phyloP scores from a whole-genome alignment of 2,888 invertebrate genomes.

The Ophioninae sp. region DNA sequence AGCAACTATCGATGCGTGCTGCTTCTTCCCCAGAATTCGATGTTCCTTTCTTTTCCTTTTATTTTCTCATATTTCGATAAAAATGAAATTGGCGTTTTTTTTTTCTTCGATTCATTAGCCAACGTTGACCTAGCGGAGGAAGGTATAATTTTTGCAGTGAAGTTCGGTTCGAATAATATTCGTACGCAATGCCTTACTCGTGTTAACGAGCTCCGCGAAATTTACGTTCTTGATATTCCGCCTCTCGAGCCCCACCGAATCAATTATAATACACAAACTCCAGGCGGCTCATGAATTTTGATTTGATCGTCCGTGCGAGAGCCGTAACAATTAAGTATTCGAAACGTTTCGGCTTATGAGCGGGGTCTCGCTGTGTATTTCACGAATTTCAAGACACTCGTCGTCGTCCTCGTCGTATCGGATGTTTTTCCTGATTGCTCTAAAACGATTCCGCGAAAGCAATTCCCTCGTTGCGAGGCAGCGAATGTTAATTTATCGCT shows the following conservation, averaged over 20 bases:
- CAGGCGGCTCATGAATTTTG: slow-evolving; percentile 30
- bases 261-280: slow-evolving; percentile 14
- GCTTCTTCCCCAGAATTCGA: background rate
- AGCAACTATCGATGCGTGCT: no score
- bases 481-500: slow-evolving; percentile 50
- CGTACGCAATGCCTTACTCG: background rate
- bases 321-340: slow-evolving; percentile 24
- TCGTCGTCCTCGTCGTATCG: no score
- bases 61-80: background rate
- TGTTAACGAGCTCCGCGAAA: slow-evolving; percentile 7
- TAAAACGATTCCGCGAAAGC: slow-evolving; percentile 53
- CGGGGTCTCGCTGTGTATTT: slow-evolving; percentile 4
- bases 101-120: no score
- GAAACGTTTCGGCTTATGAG: slow-evolving; percentile 13
- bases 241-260: slow-evolving; percentile 13
- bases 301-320: slow-evolving; percentile 22
- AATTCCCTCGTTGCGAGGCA: slow-evolving; percentile 6
- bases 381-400: slow-evolving; percentile 32
- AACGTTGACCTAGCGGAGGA: background rate
- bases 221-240: slow-evolving; percentile 9
- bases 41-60: background rate
- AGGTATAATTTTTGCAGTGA: background rate
- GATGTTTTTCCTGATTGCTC: slow-evolving; percentile 44
- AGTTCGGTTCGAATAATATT: slow-evolving; percentile 11
- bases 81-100: background rate